phyloP scores from a whole-genome alignment of 2,113 vertebrate species.

The Rousettus leschenaultii region DNA sequence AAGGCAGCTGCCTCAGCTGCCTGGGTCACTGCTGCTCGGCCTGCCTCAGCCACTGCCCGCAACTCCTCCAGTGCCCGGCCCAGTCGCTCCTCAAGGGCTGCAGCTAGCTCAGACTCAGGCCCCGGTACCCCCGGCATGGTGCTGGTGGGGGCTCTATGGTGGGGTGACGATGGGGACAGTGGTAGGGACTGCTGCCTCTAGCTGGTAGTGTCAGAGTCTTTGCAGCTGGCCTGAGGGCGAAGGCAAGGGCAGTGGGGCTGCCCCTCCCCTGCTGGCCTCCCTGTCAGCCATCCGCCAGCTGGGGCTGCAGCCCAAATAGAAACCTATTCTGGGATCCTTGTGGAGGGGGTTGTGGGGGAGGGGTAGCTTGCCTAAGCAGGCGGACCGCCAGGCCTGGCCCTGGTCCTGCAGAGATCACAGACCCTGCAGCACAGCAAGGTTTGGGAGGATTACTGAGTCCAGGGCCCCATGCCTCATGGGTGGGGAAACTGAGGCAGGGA shows the following conservation, averaged over 20 bases:
- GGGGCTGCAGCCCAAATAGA: constrained; percentile 75
- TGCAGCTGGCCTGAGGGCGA: constrained; percentile 30
- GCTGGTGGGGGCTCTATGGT: not conserved
- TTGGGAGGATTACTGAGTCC: not conserved
- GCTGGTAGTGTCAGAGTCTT: not conserved
- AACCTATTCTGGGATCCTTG: constrained; percentile 76
- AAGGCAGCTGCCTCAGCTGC: constrained; percentile 80
- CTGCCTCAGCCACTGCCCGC: constrained; percentile 84
- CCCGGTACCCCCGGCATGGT: constrained; percentile 87
- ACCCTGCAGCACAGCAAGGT: not conserved
- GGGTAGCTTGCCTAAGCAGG: constrained; percentile 16
- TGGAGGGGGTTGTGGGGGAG: constrained; percentile 50
- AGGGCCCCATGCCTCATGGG: not conserved
- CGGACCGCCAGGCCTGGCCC: not conserved
- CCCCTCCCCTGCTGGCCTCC: constrained; percentile 54
- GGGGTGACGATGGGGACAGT: not conserved
- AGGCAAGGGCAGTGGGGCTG: constrained; percentile 70
- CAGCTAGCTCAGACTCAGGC: constrained; percentile 43
- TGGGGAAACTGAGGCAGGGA: not conserved
- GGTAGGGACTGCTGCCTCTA: constrained; percentile 23
- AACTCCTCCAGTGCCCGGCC: constrained; percentile 83
- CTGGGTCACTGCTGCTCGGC: constrained; percentile 80
- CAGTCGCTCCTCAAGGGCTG: constrained; percentile 77
- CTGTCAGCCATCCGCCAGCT: constrained; percentile 57
- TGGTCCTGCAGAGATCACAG: constrained; percentile 4